phyloP scores from a whole-genome alignment of 2,113 vertebrate species.

The Trochalopteron elliotii region DNA sequence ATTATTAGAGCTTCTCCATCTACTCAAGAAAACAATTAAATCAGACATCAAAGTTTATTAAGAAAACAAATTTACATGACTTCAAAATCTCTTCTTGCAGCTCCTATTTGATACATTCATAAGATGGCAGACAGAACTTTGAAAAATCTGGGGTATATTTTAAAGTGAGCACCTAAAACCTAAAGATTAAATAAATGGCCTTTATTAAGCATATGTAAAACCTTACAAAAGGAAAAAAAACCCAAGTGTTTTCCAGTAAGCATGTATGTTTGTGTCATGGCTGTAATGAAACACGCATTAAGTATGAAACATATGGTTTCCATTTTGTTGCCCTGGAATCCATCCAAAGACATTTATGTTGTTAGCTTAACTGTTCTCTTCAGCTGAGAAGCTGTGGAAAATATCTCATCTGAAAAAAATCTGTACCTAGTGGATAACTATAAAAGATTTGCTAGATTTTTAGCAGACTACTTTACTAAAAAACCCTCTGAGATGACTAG shows the following conservation, averaged over 20 bases:
- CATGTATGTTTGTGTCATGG: conserved; percentile 16
- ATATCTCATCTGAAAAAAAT: conserved; percentile 62
- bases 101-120: background rate
- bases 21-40: background rate
- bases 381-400: conserved; percentile 50
- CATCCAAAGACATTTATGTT: conserved; percentile 52
- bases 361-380: conserved; percentile 62
- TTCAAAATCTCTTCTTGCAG: background rate
- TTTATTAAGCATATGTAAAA: background rate
- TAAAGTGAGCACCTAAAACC: background rate
- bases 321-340: conserved; percentile 60
- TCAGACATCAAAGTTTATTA: background rate
- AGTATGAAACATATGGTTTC: conserved; percentile 62
- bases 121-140: background rate
- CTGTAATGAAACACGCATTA: conserved; percentile 46
- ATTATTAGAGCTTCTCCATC: background rate
- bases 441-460: conserved; percentile 2
- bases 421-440: conserved; percentile 14
- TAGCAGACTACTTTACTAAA: background rate
- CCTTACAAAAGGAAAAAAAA: background rate
- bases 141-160: background rate
- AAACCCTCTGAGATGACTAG: background rate
- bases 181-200: background rate
- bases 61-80: background rate
- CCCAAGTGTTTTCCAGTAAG: background rate